Evolutionary conservation across 2,113 vertebrate genomes (phyloP), one percentile per base, ranked within the genome.

Genomic region (Noturus placidus): DNA sequence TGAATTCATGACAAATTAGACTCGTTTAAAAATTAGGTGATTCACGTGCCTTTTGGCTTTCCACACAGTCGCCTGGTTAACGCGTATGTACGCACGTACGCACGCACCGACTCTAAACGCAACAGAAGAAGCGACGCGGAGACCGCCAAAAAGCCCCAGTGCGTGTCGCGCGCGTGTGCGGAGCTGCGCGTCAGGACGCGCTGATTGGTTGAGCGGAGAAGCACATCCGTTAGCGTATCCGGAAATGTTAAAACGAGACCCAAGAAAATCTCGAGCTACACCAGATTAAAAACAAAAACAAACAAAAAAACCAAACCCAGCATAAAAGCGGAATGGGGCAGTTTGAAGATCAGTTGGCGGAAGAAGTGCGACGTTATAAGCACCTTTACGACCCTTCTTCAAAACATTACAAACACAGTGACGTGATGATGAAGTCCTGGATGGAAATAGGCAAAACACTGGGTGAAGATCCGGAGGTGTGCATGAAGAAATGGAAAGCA

Each of bases 361-460:
- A 54, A 78, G 50, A 78, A 78, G 76, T 78, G 76, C 76, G 76
- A 52, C 76, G 76, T 79, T 54, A 79, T 79, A 79, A 54, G 50
- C 76, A 79, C 76, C 54, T 79, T 20, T 54, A 79, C 50, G 76
- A 79, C n/a, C 76, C 76, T 52, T 54, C 76, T 54, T 79, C 76
- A 8, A 79, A 54, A 79, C 50, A 79, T 54, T 79, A 79, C 50
- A 79, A 79, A 33, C 76, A 54, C 27, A 54, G 76, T 54, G 76
- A 79, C 50, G 76, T 79, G n/a, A 19, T 54, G 76, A 6, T 78
- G 0, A 56, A 56, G 11, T 54, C 50, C 5, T 56, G 76, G 76
- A 79, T 20, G 50, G 76, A 79, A 56, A 79, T 56, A 3, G 76
- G 76, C 5, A 54, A 35, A 30, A 79, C 27, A 4, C n/a, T 79